phyloP scores from a whole-genome alignment of 2,113 vertebrate genomes.

The Rhagologus leucostigma region DNA sequence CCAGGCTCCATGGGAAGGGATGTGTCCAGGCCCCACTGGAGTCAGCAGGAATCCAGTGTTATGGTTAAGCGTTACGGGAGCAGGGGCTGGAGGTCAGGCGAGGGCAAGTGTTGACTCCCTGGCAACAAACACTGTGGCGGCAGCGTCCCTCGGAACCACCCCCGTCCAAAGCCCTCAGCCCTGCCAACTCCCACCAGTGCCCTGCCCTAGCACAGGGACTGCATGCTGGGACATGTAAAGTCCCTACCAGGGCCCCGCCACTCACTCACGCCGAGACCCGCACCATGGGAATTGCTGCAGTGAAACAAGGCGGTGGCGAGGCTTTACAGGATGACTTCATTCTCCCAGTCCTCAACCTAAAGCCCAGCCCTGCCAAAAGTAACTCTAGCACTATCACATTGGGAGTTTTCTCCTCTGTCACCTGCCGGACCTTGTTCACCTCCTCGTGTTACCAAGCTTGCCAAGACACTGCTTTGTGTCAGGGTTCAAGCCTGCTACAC shows the following conservation, averaged over 20 bases:
- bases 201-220: not conserved
- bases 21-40: fast-evolving
- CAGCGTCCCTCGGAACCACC: fast-evolving
- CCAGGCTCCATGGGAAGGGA: not conserved
- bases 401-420: not conserved
- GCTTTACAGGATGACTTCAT: not conserved
- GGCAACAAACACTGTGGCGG: not conserved
- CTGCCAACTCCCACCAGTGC: not conserved
- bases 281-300: not conserved
- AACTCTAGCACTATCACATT: not conserved
- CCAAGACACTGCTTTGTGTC: not conserved
- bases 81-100: not conserved
- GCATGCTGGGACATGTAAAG: not conserved
- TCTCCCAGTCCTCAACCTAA: not conserved
- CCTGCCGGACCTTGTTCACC: not conserved
- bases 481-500: not conserved
- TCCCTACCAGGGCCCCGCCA: not conserved
- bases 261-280: not conserved
- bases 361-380: not conserved
- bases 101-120: not conserved
- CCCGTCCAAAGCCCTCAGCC: fast-evolving
- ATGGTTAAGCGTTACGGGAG: fast-evolving
- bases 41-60: not conserved
- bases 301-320: not conserved
- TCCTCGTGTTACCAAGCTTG: not conserved